These are phyloP conservation scores for Maniola jurtina DNA, from an alignment of 1,140 invertebrate genomes.

Conservation along the genomic window DNA sequence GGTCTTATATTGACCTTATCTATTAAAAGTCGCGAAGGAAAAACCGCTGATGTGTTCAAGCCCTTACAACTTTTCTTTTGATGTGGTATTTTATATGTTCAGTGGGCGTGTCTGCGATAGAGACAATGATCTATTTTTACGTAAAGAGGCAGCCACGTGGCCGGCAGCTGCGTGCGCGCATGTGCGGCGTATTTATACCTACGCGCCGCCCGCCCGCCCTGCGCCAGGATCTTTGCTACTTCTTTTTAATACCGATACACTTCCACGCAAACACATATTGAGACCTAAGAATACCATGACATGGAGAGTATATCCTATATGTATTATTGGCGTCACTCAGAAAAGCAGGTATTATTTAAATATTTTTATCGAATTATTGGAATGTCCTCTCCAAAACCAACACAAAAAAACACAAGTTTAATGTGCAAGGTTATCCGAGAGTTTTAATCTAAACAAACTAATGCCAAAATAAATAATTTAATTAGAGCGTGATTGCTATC, in stretches of 20 bases:
- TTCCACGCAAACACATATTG: background rate
- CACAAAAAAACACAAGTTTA: too few species aligned
- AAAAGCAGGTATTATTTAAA: too few species aligned
- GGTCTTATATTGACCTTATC: too few species aligned
- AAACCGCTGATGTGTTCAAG: conserved; percentile 17
- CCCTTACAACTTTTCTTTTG: conserved; percentile 52
- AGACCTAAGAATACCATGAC: too few species aligned
- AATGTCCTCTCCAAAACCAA: too few species aligned
- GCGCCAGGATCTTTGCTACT: conserved; percentile 44
- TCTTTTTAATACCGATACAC: conserved; percentile 21
- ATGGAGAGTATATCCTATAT: background rate
- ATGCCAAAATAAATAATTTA: too few species aligned
- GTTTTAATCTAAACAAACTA: too few species aligned
- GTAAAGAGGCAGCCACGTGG: conserved; percentile 74
- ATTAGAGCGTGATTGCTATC: too few species aligned
- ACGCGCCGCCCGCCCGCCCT: conserved; percentile 56
- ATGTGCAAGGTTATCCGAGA: too few species aligned
- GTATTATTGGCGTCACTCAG: too few species aligned
- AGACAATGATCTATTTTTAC: conserved; percentile 77
- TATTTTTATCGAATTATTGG: too few species aligned
- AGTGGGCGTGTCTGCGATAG: conserved; percentile 65
- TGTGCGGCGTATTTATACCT: conserved; percentile 73
- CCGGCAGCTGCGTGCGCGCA: conserved; percentile 69
- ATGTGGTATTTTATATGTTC: conserved; percentile 72
- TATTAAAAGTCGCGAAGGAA: background rate